These are phyloP conservation scores for Alligator sinensis DNA, from an alignment of 2,113 vertebrate genomes.

Conservation along the genomic window DNA sequence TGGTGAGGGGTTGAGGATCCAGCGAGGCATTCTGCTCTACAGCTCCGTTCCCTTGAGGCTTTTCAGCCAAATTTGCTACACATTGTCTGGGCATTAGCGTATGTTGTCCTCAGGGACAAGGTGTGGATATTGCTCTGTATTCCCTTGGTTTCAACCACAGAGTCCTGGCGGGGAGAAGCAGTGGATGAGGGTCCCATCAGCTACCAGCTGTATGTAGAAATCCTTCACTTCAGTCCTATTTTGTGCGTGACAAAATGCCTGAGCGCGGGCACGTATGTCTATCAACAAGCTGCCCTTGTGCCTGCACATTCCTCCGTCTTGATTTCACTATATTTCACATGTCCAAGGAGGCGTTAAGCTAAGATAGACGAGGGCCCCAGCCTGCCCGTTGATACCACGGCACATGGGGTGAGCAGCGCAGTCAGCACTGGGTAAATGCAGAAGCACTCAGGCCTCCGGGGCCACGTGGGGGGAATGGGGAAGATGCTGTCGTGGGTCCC, in stretches of 20 bases:
- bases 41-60: neutral
- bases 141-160: neutral
- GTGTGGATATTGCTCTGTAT: neutral
- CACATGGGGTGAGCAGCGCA: neutral
- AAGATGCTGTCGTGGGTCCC: neutral
- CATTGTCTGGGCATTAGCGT: neutral
- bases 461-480: neutral
- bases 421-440: neutral
- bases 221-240: accelerated
- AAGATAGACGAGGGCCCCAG: accelerated
- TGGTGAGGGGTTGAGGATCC: neutral
- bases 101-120: accelerated
- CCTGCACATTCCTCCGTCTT: neutral
- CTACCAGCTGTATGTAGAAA: accelerated
- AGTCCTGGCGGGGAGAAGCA: accelerated
- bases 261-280: accelerated
- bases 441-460: neutral
- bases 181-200: neutral
- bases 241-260: neutral
- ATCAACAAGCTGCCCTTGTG: neutral
- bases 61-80: neutral
- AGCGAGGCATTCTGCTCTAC: neutral
- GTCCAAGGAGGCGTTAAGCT: neutral
- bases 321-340: neutral
- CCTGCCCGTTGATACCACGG: accelerated